Conservation (phyloP, 1,140 invertebrate species). For the Solenopsis invicta region DNA sequence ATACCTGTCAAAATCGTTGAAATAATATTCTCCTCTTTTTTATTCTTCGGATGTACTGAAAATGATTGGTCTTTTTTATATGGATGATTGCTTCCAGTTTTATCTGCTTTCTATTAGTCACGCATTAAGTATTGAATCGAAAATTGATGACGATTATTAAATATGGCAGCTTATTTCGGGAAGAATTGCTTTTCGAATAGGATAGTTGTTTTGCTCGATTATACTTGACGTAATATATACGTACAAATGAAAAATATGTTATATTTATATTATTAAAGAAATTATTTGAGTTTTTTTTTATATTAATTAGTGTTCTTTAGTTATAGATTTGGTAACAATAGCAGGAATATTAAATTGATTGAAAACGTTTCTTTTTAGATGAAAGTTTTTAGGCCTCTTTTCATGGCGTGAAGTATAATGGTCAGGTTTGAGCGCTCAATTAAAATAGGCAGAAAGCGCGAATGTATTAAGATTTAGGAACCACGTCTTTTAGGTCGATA, state of each 20-base stretch:
- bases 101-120: neutral
- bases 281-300: constrained; percentile 16
- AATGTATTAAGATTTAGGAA: constrained; percentile 2
- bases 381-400: constrained; percentile 28
- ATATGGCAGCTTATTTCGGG: constrained; percentile 58
- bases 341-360: constrained; percentile 15
- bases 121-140: neutral
- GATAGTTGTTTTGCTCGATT: neutral
- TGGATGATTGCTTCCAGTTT: constrained; percentile 15
- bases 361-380: constrained; percentile 13
- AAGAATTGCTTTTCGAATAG: constrained; percentile 2
- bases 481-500: neutral
- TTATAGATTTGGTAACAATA: constrained; percentile 32
- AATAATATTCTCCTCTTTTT: constrained; percentile 4
- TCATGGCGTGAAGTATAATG: neutral
- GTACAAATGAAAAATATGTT: constrained; percentile 37
- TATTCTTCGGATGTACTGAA: constrained; percentile 1
- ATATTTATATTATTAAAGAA: neutral
- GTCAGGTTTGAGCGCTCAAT: neutral
- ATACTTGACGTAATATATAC: neutral
- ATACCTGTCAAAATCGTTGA: neutral
- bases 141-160: constrained; percentile 42
- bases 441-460: neutral
- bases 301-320: neutral
- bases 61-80: constrained; percentile 15